Evolutionary conservation across 2,113 vertebrate species (phyloP), one percentile per base, ranked within the genome.

Genomic region (Protobothrops mucrosquamatus): DNA sequence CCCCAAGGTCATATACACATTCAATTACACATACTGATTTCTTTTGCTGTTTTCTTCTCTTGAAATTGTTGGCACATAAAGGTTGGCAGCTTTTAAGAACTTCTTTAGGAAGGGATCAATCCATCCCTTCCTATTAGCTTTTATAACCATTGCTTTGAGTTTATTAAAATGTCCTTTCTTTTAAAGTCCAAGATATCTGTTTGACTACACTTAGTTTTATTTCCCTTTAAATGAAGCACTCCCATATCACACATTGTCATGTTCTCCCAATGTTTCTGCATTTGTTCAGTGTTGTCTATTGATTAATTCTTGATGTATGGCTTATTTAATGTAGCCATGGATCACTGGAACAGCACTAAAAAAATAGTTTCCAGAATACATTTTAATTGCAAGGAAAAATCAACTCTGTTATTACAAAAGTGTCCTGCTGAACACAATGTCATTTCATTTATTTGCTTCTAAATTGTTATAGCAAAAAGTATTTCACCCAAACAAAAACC

Each of bases 401-500:
- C 74, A 81, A 9, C 74, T 81, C 74, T 43, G 34, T 81, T 43
- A 22, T 81, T 43, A 43, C 34, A 81, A 43, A 43, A 43, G 34
- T 81, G 6, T 23, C 74, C 34, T 81, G 74, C 74, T 81, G 34
- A 43, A 81, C 34, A 74, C 95, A 85, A 69, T 64, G 46, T 94
- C 89, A 92, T 87, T 85, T 94, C 52, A 48, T 89, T 92, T 92
- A 69, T 24, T 51, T 54, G 51, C 18, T 34, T 81, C 29, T 64
- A 55, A 87, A 90, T 46, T 20, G 26, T 55, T 87, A 15, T 22
- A 46, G 29, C 24, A 48, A 91, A 26, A 81, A 89, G 1, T 29
- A 74, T 93, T 93, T 57, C 85, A 81, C 34, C 92, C 95, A 96
- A 96, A 96, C 95, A 96, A 93, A 39, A 81, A 96, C 22, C 29